Evolutionary conservation across 2,888 invertebrate genomes (phyloP).

Genomic region (Tetropium fuscum): DNA sequence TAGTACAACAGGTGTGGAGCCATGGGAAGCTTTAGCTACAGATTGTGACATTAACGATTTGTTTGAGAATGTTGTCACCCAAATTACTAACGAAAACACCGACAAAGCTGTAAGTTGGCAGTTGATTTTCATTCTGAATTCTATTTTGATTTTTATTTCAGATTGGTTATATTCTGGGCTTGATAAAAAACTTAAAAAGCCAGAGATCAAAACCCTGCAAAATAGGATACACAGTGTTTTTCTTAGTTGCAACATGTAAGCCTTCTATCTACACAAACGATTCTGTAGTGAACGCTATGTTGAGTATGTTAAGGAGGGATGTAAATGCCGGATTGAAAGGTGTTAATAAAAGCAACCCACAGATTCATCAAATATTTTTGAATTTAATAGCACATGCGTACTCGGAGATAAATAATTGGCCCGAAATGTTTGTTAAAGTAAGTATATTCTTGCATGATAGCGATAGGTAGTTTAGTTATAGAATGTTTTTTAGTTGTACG

Average conservation of each 20-base stretch:
- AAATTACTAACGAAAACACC: constrained; percentile 82
- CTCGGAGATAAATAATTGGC: constrained; percentile 88
- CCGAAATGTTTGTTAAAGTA: constrained; percentile 91
- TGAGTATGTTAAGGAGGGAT: constrained; percentile 86
- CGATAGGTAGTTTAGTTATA: no score
- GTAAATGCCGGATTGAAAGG: constrained; percentile 76
- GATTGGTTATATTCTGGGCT: constrained; percentile 85
- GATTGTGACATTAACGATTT: constrained; percentile 87
- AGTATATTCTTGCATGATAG: no score
- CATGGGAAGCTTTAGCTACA: constrained; percentile 79
- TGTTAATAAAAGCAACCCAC: constrained; percentile 77
- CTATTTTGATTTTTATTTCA: constrained; percentile 55
- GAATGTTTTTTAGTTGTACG: constrained; percentile 75
- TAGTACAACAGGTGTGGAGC: constrained; percentile 65
- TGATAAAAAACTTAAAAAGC: constrained; percentile 82
- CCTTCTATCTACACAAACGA: constrained; percentile 83
- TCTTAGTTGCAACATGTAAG: constrained; percentile 84
- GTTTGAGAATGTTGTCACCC: constrained; percentile 79
- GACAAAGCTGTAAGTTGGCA: constrained; percentile 74
- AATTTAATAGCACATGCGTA: constrained; percentile 88
- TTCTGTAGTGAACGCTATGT: constrained; percentile 80
- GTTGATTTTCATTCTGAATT: constrained; percentile 16
- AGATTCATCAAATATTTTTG: constrained; percentile 85
- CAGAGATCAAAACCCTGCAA: constrained; percentile 88
- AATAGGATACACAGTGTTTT: constrained; percentile 79